Base-by-base conservation (phyloP, 2,113 vertebrate genomes). In the Nematolebias whitei region DNA sequence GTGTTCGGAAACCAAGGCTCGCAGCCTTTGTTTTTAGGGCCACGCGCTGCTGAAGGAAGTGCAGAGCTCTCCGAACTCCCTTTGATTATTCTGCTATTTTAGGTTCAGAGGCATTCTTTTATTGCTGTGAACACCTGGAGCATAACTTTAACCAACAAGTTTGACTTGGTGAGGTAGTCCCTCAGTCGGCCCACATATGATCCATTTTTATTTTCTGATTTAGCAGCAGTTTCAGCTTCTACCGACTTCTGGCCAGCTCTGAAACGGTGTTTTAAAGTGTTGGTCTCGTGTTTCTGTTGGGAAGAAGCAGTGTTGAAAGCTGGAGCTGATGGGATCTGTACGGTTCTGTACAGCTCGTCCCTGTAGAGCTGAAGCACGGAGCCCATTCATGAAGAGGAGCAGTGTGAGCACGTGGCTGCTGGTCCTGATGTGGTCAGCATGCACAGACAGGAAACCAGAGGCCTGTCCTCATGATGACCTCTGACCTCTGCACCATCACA, bases 1-100 rank as follows among this genome's bases (percentile, higher is more conserved):
- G 13, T 9, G 44, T 18, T 0, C 3, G 38, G 63, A 61, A 63
- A 60, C 71, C 7, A 52, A 68, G 47, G 47, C 4, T 29, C 55
- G 38, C 24, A 19, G 13, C 18, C 16, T 64, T 63, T 76, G 64
- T 79, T 39, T 73, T 63, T 35, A 50, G 44, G 63, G 77, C 68
- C 75, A 77, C 67, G 76, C 32, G 32, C 32, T 35, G 32, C 38
- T 48, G 26, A 11, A 85, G 86, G 82, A 88, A 85, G 78, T 86
- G 60, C 3, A 6, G 44, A 13, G 2, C 14, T 24, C 4, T 5
- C 50, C 8, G 47, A 8, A 48, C 29, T 29, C 10, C 39, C 0
- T 38, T 60, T 0, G 7, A 15, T 57, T 52, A 32, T 7, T 0
- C 16, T 0, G 1, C 0, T 0, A 6, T 64, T 79, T 13, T 18